Base-by-base conservation (phyloP, 2,888 invertebrate genomes). In the Oegoconia quadripuncta region DNA sequence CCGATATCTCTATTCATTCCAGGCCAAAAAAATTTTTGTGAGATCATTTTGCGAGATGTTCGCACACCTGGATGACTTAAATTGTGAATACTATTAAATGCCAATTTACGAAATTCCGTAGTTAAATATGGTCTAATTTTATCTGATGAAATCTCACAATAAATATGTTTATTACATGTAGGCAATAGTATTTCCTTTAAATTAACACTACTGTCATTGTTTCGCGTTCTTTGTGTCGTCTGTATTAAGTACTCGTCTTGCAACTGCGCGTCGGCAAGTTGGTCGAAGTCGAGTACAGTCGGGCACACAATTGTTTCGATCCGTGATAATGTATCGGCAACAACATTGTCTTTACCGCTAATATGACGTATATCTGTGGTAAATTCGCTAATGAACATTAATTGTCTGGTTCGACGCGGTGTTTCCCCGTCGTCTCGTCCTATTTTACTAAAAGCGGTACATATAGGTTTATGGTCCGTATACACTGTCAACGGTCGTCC, bases 1-100 rank as follows among this genome's bases (percentile, higher is more conserved):
- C 18, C 17, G 3, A 45, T 37, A 7, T 48, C 45, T 14, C 12
- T 34, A 18, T 44, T 48, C 36, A 46, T 42, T n/a, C n/a, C n/a
- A n/a, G n/a, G n/a, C n/a, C n/a, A n/a, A n/a, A n/a, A n/a, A n/a
- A n/a, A n/a, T n/a, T n/a, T 15, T 28, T 9, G 42, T 16, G 35
- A 18, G 29, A 35, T 18, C 16, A 42, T 14, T 14, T 42, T 37
- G 2, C 38, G 34, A 1, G 42, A 35, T 4, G 20, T 32, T 8
- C 35, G 15, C 22, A 29, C 14, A 5, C 36, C 36, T 13, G 36
- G 29, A 29, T 28, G 25, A n/a, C 25, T 25, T n/a, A 25, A 25
- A 25, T 25, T 25, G 22, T 32, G 32, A 18, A 32, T 12, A 38
- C 38, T 29, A 33, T 31, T 32, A 30, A 47, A n/a, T 17, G 22